Percentiles rank a stretch among this genome's conserved stretches.
These are phyloP conservation scores for Thamnophis elegans DNA, from an alignment of 2,797 vertebrate genomes.

Conservation along the genomic window DNA sequence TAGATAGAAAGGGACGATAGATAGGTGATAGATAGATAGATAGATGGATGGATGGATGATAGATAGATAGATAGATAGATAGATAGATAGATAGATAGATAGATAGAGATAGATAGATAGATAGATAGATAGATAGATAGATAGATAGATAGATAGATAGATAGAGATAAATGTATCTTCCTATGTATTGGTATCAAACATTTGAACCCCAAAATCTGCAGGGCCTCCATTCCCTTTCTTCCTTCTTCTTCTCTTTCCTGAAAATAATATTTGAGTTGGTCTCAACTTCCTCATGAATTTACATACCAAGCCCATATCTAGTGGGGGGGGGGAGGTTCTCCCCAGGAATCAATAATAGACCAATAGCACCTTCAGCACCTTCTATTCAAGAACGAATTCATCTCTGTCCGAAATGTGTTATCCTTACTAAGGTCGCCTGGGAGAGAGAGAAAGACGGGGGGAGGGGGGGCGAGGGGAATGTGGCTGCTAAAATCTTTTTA, in stretches of 20 bases:
- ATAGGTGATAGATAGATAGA: too few species aligned
- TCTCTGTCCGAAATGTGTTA: slow-evolving; percentile 34
- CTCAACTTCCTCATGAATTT: slow-evolving; percentile 36
- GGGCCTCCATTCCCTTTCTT: neutral
- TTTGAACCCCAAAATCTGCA: too few species aligned
- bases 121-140: too few species aligned
- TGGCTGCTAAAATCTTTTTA: neutral
- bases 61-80: too few species aligned
- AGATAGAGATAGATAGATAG: too few species aligned
- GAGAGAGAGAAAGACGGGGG: neutral
- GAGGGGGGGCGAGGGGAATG: neutral
- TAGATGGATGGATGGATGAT: too few species aligned
- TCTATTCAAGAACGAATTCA: slow-evolving; percentile 29
- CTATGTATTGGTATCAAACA: neutral
- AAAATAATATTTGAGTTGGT: neutral
- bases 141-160: too few species aligned
- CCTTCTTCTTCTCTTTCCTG: neutral
- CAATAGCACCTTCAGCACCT: slow-evolving; percentile 11
- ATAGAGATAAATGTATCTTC: neutral
- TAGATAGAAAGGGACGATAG: too few species aligned
- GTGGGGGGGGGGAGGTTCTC: neutral
- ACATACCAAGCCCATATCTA: slow-evolving; percentile 5
- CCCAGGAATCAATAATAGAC: slow-evolving; percentile 14
- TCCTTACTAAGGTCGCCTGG: slow-evolving; percentile 4
- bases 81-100: too few species aligned